Conservation (phyloP, 2,888 invertebrate genomes). For the Plemyria rubiginata region DNA sequence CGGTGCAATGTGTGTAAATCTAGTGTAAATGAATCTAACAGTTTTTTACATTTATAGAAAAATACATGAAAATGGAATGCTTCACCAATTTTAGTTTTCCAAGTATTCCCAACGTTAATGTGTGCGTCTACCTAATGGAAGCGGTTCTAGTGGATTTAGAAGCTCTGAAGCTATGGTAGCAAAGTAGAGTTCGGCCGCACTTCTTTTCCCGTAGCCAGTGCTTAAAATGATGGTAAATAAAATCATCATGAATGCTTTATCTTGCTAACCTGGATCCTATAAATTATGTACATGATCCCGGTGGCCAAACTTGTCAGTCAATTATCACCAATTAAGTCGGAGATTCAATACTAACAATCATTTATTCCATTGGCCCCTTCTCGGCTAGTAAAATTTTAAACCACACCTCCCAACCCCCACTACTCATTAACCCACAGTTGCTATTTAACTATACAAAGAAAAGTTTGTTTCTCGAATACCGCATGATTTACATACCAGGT, state of each 20-base stretch:
- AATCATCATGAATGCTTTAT: not conserved
- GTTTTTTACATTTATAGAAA: constrained; percentile 18
- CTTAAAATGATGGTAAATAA: not conserved
- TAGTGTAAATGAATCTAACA: not conserved
- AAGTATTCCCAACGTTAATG: constrained; percentile 12
- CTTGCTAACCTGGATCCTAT: not conserved
- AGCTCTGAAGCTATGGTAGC: constrained; percentile 13
- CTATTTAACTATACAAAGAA: too few relatives aligned
- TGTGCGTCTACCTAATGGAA: constrained; percentile 33
- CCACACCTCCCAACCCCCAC: not conserved
- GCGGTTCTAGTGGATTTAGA: constrained; percentile 17
- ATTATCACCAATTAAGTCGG: not conserved
- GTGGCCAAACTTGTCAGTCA: too few relatives aligned
- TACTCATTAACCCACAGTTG: not conserved
- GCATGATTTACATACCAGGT: not conserved
- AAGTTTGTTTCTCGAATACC: not conserved
- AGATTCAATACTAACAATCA: not conserved
- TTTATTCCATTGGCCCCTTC: not conserved
- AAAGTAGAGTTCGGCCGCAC: not conserved
- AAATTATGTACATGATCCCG: not conserved
- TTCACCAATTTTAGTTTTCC: constrained; percentile 22
- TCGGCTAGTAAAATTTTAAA: constrained; percentile 17
- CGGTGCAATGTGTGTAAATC: constrained; percentile 21
- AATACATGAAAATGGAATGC: constrained; percentile 12
- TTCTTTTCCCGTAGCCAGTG: not conserved